These are phyloP conservation scores for Spizaetus ornatus DNA, from an alignment of 2,113 vertebrate genomes.

Conservation along the genomic window DNA sequence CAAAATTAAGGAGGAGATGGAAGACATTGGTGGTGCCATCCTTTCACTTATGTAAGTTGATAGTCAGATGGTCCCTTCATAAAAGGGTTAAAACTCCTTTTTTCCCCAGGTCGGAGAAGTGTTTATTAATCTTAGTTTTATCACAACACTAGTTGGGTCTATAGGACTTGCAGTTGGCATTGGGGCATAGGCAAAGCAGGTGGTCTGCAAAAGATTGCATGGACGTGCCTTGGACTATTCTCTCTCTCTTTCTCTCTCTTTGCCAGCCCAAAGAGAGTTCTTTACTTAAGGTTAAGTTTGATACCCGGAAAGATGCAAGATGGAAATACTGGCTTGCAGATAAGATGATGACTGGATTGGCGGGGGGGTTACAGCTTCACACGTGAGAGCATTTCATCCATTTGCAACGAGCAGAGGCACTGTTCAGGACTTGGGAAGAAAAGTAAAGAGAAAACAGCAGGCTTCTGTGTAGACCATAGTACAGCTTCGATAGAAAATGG, in stretches of 20 bases:
- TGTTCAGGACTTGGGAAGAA: not conserved
- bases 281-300: not conserved
- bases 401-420: not conserved
- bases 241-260: not conserved
- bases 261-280: not conserved
- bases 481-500: not conserved
- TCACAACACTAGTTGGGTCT: not conserved
- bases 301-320: not conserved
- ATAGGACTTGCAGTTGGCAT: not conserved
- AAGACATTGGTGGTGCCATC: not conserved
- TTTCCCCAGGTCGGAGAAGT: not conserved
- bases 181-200: not conserved
- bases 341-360: not conserved
- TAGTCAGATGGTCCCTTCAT: not conserved
- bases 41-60: not conserved
- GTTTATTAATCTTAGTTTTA: not conserved
- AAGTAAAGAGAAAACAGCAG: not conserved
- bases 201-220: not conserved
- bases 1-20: not conserved
- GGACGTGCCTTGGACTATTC: not conserved
- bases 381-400: rapidly evolving
- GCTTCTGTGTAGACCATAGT: not conserved
- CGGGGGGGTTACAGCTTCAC: not conserved
- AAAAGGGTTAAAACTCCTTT: not conserved
- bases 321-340: not conserved